Evolutionary conservation across 2,797 vertebrate species (phyloP).

Genomic region (Micromesistius poutassou): DNA sequence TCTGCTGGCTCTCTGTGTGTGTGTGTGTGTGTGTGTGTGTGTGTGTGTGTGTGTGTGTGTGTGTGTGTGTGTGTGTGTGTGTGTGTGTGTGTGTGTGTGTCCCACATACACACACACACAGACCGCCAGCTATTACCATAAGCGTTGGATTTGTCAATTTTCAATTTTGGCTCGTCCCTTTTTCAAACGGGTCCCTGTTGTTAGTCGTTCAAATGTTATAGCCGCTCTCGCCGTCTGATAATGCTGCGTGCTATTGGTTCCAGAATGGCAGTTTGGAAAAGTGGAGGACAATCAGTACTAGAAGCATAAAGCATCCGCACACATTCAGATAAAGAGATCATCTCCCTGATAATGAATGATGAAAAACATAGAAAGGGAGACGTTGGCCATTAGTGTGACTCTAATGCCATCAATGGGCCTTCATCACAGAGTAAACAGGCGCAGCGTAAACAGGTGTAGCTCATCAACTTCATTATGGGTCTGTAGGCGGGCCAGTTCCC

Average conservation of each 20-base stretch:
- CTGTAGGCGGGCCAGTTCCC: not conserved
- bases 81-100: too few relatives aligned
- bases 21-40: conserved; percentile 7
- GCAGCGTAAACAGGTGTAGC: not conserved
- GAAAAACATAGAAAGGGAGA: too few relatives aligned
- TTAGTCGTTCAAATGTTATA: not conserved
- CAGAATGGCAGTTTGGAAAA: too few relatives aligned
- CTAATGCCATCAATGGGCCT: not conserved
- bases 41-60: conserved; percentile 3
- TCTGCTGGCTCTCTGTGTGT: not conserved
- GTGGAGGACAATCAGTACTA: too few relatives aligned
- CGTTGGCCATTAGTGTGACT: too few relatives aligned
- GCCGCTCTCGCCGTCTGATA: too few relatives aligned
- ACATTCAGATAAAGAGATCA: too few relatives aligned
- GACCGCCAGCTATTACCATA: not conserved
- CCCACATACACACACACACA: not conserved
- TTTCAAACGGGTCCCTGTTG: not conserved
- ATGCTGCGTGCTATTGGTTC: not conserved
- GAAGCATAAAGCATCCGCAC: too few relatives aligned
- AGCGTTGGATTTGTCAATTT: not conserved
- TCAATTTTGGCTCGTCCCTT: not conserved
- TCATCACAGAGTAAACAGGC: not conserved
- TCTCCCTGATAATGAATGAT: too few relatives aligned
- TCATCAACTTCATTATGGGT: not conserved
- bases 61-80: not conserved